These are phyloP conservation scores for Lasiurus cinereus DNA, from an alignment of 2,113 vertebrate species.

Conservation along the genomic window DNA sequence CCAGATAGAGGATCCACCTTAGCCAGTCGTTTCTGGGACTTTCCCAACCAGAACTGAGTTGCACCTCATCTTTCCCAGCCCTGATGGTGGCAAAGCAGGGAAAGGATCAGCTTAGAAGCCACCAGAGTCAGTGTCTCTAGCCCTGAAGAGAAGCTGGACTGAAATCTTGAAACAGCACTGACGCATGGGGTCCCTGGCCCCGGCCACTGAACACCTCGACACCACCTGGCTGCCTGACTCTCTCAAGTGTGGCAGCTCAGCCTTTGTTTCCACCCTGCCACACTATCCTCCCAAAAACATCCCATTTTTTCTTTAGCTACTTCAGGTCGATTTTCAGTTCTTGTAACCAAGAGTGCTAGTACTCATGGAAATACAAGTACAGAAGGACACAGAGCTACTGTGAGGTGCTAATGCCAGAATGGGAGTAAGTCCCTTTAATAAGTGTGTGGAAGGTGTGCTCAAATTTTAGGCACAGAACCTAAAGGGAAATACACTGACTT, in stretches of 20 bases:
- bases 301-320: not conserved
- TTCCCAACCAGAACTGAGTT: not conserved
- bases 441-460: not conserved
- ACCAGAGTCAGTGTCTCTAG: not conserved
- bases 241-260: not conserved
- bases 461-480: not conserved
- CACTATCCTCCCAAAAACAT: not conserved
- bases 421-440: not conserved
- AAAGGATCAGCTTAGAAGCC: not conserved
- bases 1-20: not conserved
- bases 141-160: not conserved
- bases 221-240: not conserved
- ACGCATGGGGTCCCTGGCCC: not conserved
- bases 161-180: not conserved
- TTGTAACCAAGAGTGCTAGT: not conserved
- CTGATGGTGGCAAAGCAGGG: not conserved
- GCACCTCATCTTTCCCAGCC: not conserved
- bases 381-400: not conserved
- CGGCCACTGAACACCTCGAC: not conserved
- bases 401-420: not conserved
- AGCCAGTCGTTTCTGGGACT: not conserved
- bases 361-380: not conserved
- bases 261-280: not conserved
- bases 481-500: constrained; percentile 7
- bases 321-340: not conserved